Percentiles rank a stretch among this genome's conserved stretches.
These are phyloP conservation scores for Hestina assimilis DNA, from an alignment of 1,140 invertebrate species.

Conservation along the genomic window DNA sequence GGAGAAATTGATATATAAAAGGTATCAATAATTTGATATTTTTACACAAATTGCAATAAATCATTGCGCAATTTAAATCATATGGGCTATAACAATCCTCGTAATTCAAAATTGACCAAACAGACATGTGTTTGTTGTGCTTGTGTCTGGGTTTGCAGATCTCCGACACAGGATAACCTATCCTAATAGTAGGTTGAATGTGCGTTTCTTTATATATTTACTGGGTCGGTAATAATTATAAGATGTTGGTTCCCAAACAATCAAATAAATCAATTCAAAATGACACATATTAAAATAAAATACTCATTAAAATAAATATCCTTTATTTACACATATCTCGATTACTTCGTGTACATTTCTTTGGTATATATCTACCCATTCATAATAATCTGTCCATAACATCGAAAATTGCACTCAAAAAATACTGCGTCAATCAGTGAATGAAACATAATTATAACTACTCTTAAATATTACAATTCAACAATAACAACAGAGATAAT, in stretches of 20 bases:
- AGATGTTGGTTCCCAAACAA: too few species aligned
- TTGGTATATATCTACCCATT: constrained; percentile 69
- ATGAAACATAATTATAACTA: constrained; percentile 35
- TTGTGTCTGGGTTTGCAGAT: too few species aligned
- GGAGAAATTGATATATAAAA: constrained; percentile 14
- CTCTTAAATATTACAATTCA: constrained; percentile 36
- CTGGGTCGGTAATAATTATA: too few species aligned
- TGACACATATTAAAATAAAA: too few species aligned
- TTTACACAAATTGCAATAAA: neutral
- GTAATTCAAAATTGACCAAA: too few species aligned
- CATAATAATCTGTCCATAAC: constrained; percentile 40
- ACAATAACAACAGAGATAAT: constrained; percentile 55
- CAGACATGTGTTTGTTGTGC: too few species aligned
- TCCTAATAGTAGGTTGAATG: too few species aligned
- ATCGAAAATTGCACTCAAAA: constrained; percentile 67
- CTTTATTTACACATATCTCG: constrained; percentile 63
- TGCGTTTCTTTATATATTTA: too few species aligned
- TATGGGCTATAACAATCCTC: too few species aligned
- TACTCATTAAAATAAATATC: constrained; percentile 59
- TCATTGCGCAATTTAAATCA: neutral
- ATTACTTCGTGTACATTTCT: constrained; percentile 64
- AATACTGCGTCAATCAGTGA: constrained; percentile 55
- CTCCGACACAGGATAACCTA: too few species aligned
- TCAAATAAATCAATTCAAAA: too few species aligned
- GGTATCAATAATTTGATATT: constrained; percentile 7